Evolutionary conservation across 2,888 invertebrate genomes (phyloP), one percentile per base, ranked within the genome.

Genomic region (Drosophila gaucha): DNA sequence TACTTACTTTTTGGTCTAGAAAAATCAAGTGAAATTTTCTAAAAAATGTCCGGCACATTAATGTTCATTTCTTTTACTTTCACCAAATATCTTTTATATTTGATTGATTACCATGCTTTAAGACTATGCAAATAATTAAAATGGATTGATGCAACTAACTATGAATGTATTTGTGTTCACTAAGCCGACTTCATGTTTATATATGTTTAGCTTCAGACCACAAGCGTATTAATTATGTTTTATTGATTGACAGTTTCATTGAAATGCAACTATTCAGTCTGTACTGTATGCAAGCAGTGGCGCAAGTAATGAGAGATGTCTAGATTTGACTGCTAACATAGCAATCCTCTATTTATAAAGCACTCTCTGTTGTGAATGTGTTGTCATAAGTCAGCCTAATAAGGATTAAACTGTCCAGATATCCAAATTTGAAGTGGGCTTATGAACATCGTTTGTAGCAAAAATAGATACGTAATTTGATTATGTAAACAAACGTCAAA

Each of bases 401-500:
- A 24, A 18, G 28, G 43, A 50, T 58, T 44, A 44, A 54, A 41
- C 35, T 67, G 50, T 30, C 35, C 22, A 36, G n/a, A 28, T 52
- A 16, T 39, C 44, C 44, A 39, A 35, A 31, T 16, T 64, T 69
- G 41, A 49, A 69, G 65, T 30, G 71, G 31, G 56, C 50, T 63
- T 60, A 65, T 50, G 66, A 64, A 16, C 66, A 65, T 55, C 58
- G 65, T 67, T 77, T 71, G 54, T 51, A 50, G 63, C 70, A 56
- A 75, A 78, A 79, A 67, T 74, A 60, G 73, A 75, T 80, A 73
- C 63, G 73, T 67, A 73, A 87, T 85, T 82, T 73, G 68, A 69
- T 75, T 74, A 65, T 72, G 88, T 73, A 85, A 78, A 85, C 86
- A 85, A 74, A 87, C 71, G 73, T 73, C 82, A 72, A 84, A 85